These are phyloP conservation scores for Drepanosiphum platanoidis DNA, from an alignment of 2,888 invertebrate genomes.

Conservation along the genomic window DNA sequence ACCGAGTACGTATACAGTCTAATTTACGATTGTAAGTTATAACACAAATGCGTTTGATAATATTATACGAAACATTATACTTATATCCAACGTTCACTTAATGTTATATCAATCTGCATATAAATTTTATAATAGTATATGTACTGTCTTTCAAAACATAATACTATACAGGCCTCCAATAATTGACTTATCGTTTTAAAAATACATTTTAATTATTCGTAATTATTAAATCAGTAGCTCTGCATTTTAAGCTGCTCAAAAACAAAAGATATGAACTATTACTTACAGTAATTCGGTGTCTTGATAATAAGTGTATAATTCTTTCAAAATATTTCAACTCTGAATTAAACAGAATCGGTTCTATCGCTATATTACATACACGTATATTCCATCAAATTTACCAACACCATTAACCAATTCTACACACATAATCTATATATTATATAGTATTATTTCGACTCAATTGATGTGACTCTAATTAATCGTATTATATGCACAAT, in stretches of 20 bases:
- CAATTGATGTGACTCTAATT: not conserved
- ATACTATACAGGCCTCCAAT: not conserved
- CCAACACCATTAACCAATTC: not conserved
- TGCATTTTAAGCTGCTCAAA: slow-evolving; percentile 14
- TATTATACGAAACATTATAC: not conserved
- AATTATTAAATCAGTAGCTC: slow-evolving; percentile 1
- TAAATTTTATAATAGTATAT: not conserved
- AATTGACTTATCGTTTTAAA: slow-evolving; percentile 26
- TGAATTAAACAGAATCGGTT: not conserved
- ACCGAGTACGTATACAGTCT: not conserved
- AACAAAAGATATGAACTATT: slow-evolving; percentile 29
- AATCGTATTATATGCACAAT: not conserved
- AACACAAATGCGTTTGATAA: not conserved
- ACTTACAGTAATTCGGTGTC: not conserved
- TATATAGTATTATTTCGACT: not conserved
- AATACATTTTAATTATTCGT: slow-evolving; percentile 12
- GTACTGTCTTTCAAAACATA: not conserved
- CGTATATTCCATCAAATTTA: no score
- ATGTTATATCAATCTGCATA: not conserved
- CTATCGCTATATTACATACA: no score
- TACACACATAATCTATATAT: not conserved
- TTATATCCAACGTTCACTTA: not conserved
- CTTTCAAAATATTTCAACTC: not conserved
- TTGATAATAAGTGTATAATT: slow-evolving; percentile 12
- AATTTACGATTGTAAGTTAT: not conserved